A percentile compares a stretch with the other conserved stretches of the same genome.
Evolutionary conservation across 1,140 invertebrate genomes (phyloP).

Genomic region (Drosophila takahashii): DNA sequence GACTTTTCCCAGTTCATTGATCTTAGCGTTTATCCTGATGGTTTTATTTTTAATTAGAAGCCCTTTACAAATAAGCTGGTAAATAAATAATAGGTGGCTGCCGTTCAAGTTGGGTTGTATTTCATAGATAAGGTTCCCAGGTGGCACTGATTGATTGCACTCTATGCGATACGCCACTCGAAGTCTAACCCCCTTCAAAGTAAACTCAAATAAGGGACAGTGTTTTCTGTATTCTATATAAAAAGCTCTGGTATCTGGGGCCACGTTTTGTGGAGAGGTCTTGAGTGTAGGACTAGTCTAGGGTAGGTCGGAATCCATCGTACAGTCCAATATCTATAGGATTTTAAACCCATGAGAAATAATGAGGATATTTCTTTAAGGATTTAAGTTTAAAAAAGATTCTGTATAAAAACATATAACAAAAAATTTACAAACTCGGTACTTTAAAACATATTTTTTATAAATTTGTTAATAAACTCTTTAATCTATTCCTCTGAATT

Average conservation of each 20-base stretch:
- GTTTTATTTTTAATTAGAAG: too few species aligned
- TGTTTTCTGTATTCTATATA: not conserved
- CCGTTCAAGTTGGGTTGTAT: not conserved
- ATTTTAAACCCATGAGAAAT: too few species aligned
- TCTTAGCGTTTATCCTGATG: not conserved
- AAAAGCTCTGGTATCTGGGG: not conserved
- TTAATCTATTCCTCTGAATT: not conserved
- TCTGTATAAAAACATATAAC: too few species aligned
- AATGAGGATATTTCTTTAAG: too few species aligned
- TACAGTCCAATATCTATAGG: not conserved
- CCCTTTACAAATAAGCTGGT: not conserved
- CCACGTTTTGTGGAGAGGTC: not conserved
- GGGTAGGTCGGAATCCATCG: not conserved
- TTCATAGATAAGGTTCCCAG: conserved; percentile 19
- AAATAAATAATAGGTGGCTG: too few species aligned
- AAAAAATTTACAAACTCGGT: too few species aligned
- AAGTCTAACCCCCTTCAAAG: conserved; percentile 7
- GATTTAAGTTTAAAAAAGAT: too few species aligned
- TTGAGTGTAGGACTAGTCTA: not conserved
- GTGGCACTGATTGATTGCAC: conserved; percentile 32
- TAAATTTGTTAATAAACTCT: not conserved
- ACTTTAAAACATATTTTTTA: not conserved
- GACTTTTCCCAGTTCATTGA: not conserved
- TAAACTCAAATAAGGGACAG: not conserved
- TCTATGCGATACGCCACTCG: conserved; percentile 13